Evolutionary conservation across 2,113 vertebrate genomes (phyloP).

Genomic region (Pipra filicauda): DNA sequence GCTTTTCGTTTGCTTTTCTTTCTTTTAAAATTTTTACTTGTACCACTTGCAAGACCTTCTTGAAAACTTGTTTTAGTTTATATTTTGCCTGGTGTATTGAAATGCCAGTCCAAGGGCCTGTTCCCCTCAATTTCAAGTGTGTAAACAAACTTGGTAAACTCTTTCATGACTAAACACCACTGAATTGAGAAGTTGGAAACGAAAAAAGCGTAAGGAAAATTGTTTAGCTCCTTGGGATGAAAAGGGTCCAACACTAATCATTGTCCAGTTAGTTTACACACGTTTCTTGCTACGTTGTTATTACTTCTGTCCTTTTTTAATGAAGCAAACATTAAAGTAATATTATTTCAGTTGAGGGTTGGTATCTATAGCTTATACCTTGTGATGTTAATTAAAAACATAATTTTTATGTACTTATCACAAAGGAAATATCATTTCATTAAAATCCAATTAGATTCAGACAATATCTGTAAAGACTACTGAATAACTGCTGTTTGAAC

Average conservation of each 20-base stretch:
- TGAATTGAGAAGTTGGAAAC: constrained; percentile 1
- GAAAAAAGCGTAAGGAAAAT: constrained; percentile 12
- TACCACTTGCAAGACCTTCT: neutral
- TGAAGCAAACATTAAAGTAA: constrained; percentile 90
- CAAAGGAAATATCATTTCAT: constrained; percentile 98
- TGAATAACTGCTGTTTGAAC: constrained; percentile 90
- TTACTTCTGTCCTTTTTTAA: constrained; percentile 76
- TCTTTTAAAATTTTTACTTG: neutral
- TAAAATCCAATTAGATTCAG: constrained; percentile 98
- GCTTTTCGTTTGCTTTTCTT: neutral
- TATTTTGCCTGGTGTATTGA: neutral
- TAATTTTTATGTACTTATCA: constrained; percentile 93
- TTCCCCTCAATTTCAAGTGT: neutral
- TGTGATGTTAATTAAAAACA: constrained; percentile 97
- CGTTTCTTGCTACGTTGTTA: constrained; percentile 63
- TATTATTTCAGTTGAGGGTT: constrained; percentile 82
- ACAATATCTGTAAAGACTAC: constrained; percentile 83
- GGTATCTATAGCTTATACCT: constrained; percentile 85
- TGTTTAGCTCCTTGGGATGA: constrained; percentile 6
- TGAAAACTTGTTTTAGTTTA: neutral
- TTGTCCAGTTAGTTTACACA: constrained; percentile 67
- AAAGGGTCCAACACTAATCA: constrained; percentile 55
- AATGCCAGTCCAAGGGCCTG: neutral
- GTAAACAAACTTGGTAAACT: constrained; percentile 39
- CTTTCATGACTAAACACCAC: constrained; percentile 39